phyloP scores from a whole-genome alignment of 2,113 vertebrate species.

The Corythoichthys haematopterus region DNA sequence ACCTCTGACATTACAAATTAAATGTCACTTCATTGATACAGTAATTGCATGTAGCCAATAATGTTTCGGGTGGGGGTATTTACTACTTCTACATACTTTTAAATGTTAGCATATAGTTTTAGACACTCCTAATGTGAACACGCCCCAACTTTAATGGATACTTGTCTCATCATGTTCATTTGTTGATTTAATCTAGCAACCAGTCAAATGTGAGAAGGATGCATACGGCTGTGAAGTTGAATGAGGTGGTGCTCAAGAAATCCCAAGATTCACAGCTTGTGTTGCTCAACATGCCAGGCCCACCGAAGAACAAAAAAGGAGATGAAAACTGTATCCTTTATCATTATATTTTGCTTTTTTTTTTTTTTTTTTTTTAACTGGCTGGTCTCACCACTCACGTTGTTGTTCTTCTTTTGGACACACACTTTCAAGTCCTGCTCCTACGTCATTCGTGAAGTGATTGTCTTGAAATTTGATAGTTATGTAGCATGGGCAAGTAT shows the following conservation, averaged over 20 bases:
- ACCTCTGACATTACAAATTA: not conserved
- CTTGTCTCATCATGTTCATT: not conserved
- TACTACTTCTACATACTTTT: not conserved
- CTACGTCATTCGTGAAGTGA: too few species aligned
- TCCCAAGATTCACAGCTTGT: slow-evolving; percentile 86
- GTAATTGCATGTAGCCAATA: not conserved
- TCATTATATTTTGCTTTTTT: not conserved
- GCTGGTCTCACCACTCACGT: too few species aligned
- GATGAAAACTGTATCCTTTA: slow-evolving; percentile 97
- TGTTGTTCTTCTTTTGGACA: too few species aligned
- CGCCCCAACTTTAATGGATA: not conserved
- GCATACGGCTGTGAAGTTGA: slow-evolving; percentile 94
- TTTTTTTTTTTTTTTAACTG: too few species aligned
- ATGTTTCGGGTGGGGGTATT: not conserved
- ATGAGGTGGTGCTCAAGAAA: slow-evolving; percentile 82
- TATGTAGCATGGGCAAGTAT: too few species aligned
- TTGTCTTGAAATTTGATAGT: too few species aligned
- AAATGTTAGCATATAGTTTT: too few species aligned
- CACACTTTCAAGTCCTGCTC: too few species aligned
- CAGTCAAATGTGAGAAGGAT: slow-evolving; percentile 93
- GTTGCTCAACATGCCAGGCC: slow-evolving; percentile 94
- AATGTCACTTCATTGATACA: not conserved
- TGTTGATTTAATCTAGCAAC: slow-evolving; percentile 66
- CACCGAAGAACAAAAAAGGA: slow-evolving; percentile 85
- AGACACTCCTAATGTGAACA: not conserved